These are phyloP conservation scores for Harpegnathos saltator DNA, from an alignment of 1,140 invertebrate species.

Conservation along the genomic window DNA sequence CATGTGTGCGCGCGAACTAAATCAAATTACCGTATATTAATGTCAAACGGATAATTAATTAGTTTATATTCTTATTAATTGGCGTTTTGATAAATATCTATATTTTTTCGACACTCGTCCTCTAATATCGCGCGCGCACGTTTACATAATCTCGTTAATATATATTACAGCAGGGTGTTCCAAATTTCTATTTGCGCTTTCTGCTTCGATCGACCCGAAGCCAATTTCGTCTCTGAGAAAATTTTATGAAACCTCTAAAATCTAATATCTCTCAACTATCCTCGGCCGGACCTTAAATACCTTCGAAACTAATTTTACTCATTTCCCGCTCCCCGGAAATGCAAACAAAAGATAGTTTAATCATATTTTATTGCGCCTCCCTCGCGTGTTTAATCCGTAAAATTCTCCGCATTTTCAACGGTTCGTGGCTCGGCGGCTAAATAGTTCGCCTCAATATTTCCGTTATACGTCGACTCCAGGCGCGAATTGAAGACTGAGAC, in stretches of 20 bases:
- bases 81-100: neutral
- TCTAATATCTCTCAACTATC: constrained; percentile 8
- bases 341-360: neutral
- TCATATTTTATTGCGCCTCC: neutral
- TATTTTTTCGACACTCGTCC: neutral
- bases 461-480: neutral
- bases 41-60: constrained; percentile 22
- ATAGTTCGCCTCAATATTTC: neutral
- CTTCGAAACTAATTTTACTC: neutral
- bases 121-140: neutral
- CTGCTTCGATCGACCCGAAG: neutral
- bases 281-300: constrained; percentile 1
- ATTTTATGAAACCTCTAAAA: constrained; percentile 23
- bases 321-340: neutral
- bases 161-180: neutral
- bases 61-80: constrained; percentile 5
- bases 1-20: neutral
- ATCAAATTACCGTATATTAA: constrained; percentile 24
- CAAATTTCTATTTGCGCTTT: neutral
- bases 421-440: no score
- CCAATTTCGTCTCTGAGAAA: neutral
- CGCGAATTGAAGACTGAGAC: neutral
- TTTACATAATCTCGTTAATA: neutral
- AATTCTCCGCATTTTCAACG: no score
- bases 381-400: no score